Conservation (phyloP, 2,113 vertebrate genomes). For the Corythornis cristatus region DNA sequence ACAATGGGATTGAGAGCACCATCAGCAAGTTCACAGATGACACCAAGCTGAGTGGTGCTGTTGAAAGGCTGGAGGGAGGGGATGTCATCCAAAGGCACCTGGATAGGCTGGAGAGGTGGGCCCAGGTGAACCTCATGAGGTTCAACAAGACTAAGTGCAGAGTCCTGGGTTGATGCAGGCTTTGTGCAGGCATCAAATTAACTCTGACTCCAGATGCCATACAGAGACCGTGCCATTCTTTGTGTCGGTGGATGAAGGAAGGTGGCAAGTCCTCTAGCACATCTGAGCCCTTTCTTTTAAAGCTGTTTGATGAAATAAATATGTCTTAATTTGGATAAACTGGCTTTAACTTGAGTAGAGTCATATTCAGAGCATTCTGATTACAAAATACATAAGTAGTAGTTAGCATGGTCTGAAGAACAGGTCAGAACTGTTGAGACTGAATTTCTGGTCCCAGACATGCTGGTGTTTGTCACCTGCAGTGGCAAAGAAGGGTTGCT, state of each 20-base stretch:
- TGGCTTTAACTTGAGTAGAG: not conserved
- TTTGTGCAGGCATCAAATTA: not conserved
- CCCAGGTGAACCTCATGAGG: too few relatives aligned
- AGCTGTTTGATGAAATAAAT: not conserved
- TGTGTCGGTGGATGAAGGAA: not conserved
- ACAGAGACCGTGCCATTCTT: not conserved
- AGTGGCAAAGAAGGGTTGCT: not conserved
- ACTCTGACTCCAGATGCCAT: not conserved
- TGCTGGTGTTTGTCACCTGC: not conserved
- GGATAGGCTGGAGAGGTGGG: too few relatives aligned
- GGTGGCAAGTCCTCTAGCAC: not conserved
- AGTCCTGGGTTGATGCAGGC: not conserved
- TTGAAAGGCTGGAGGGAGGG: too few relatives aligned
- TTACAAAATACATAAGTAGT: rapidly evolving
- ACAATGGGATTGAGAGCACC: too few relatives aligned
- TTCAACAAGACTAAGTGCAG: too few relatives aligned
- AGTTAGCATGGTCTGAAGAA: not conserved
- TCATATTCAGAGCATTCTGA: not conserved
- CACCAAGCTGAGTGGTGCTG: too few relatives aligned
- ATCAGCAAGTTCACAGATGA: too few relatives aligned
- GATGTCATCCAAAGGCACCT: too few relatives aligned
- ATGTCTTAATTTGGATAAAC: not conserved
- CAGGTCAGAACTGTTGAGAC: not conserved
- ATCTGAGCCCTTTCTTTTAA: not conserved
- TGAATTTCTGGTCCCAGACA: not conserved